Evolutionary conservation across 2,888 invertebrate species (phyloP), one percentile per base, ranked within the genome.

Genomic region (Eilema sororculum): DNA sequence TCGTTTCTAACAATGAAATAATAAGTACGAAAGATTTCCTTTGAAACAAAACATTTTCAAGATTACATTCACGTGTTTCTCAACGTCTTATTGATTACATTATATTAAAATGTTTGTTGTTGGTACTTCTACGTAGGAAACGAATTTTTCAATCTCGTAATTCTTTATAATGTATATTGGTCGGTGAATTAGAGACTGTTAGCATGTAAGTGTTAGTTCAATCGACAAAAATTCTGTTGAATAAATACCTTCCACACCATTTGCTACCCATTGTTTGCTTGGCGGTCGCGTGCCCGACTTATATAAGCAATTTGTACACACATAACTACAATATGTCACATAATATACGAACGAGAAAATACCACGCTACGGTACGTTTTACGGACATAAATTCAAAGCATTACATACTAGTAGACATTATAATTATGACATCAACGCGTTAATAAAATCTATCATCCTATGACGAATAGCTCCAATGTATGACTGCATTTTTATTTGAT

Each of bases 141-240:
- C 9, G 41, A 28, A 64, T 75, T 71, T 69, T 68, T 69, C 52
- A 13, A 61, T 78, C 69, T 79, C 72, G 75, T 76, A 81, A 83
- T 79, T 79, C 74, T 75, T 24, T 20, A 25, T 79, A 75, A 69
- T 41, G 58, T 58, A 75, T 69, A 73, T 69, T 68, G 78, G 71
- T 68, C n/a, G 3, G 70, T 71, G 68, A 68, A 80, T 82, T 75
- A 79, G 79, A 74, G 60, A 68, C 69, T 60, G 72, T 78, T 67
- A 65, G 81, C 37, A 25, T 25, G 77, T 76, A 78, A 81, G 78
- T 81, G 83, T 75, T 75, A 81, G 80, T 74, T 83, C 79, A 80
- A 84, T 85, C 82, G 83, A 85, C 89, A 57, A 65, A 87, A 90
- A 90, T 86, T 87, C 64, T 74, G 81, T 81, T 77, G 83, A 84